Evolutionary conservation across 2,888 invertebrate species (phyloP), one percentile per base, ranked within the genome.

Genomic region (Synergus laeviventris): DNA sequence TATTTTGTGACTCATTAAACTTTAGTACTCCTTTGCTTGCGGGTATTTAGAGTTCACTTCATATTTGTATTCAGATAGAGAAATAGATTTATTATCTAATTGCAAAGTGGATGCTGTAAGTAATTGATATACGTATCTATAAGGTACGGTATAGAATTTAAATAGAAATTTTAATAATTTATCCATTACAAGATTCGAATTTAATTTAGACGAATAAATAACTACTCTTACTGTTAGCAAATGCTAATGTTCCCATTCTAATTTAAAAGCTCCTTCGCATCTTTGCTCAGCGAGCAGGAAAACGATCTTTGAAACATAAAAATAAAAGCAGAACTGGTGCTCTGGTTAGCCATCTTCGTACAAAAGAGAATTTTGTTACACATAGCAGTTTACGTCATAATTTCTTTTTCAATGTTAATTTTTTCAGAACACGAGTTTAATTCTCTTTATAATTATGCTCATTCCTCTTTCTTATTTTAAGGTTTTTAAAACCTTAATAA

Each of bases 311-410:
- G 42, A 38, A 62, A 2, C 18, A 62, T 38, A 14, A 64, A 21
- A 42, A 64, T 64, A 42, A n/a, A 64, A 38, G 38, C 62, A 11
- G 38, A 36, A 62, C 62, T 61, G 36, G 14, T 36, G 14, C 36
- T 9, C 24, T 36, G n/a, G 36, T 61, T 8, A 36, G 36, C 16
- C 24, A 24, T 61, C 5, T 61, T 36, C 16, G 5, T n/a, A 38
- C 62, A 62, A 38, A 62, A 18, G 38, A 62, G 8, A 59, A 59
- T 59, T 11, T 24, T 1, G 14, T 12, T 24, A 2, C 11, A 24
- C 12, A n/a, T n/a, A 59, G 14, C 8, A 59, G 3, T 24, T 59
- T 24, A 59, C 7, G 5, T 14, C 14, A 59, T 59, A 14, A 59
- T 21, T 24, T 59, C 21, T 11, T 56, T 59, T 3, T 59, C 11